Conservation (phyloP, 2,888 invertebrate species). For the Pristionchus mayeri region DNA sequence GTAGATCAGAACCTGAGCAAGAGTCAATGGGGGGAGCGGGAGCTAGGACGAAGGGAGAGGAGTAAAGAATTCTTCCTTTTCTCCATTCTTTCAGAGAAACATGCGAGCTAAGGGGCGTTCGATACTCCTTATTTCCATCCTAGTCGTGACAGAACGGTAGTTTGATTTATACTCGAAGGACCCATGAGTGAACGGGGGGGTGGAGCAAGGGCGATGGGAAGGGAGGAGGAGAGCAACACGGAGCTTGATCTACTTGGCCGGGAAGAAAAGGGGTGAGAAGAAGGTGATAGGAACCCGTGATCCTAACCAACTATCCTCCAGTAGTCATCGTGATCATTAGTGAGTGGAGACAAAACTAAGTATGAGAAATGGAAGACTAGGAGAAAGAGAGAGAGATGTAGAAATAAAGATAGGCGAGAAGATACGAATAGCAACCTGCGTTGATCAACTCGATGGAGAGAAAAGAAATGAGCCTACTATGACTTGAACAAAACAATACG, state of each 20-base stretch:
- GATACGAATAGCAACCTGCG: neutral
- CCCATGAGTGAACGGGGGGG: neutral
- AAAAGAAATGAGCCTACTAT: neutral
- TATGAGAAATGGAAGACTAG: constrained; percentile 15
- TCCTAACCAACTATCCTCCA: constrained; percentile 23
- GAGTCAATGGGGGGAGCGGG: neutral
- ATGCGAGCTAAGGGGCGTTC: too few species aligned
- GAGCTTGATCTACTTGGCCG: neutral
- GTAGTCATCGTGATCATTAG: constrained; percentile 10
- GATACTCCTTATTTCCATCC: too few species aligned
- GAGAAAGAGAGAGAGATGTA: neutral
- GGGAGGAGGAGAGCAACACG: neutral
- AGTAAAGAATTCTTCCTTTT: neutral
- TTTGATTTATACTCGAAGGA: neutral
- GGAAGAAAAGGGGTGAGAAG: neutral
- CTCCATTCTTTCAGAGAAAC: too few species aligned
- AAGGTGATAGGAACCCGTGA: neutral
- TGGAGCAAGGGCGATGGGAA: neutral
- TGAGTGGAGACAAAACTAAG: constrained; percentile 3
- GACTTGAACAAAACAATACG: constrained; percentile 16
- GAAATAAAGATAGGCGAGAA: neutral
- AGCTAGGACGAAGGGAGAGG: neutral
- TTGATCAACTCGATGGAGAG: neutral
- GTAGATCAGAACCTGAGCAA: constrained; percentile 22
- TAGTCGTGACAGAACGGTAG: neutral